Base-by-base conservation (phyloP, 2,888 invertebrate genomes). In the Meiosimyza decipiens region DNA sequence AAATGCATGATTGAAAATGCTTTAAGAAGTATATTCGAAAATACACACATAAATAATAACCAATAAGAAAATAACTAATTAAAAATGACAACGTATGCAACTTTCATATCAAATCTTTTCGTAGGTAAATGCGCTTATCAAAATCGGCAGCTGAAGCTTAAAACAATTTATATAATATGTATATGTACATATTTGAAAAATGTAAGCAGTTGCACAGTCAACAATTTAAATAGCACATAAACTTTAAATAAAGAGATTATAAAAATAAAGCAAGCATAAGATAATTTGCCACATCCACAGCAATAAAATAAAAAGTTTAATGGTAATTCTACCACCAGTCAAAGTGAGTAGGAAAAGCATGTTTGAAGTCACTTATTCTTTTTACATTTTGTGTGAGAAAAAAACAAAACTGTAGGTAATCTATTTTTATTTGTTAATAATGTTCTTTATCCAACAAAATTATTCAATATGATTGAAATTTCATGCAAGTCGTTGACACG, bases 401-500 rank as follows among this genome's bases (percentile, higher is more conserved):
- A 62, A 28, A 28, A 62, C 28, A 18, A 40, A 62, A 22, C 15
- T 28, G 28, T 60, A 18, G 9, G 40, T 40, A 40, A 40, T 7
- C 40, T 40, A 40, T 40, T 9, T 40, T 40, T 40, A 40, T 40
- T 40, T 40, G 40, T 40, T 40, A 40, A 7, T 40, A 40, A 40
- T 9, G 40, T 40, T 40, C 40, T 40, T 40, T 40, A 40, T 40
- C 40, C 40, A 9, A 40, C 40, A 40, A 9, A 40, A 40, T 9
- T 40, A 40, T 40, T 40, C 40, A 40, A 40, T 40, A 40, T 40
- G 40, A 40, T 9, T 40, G 9, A 40, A 40, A 68, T 68, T 68
- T 40, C 49, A 68, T 59, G 59, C 68, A 54, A 70, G 70, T 70
- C 63, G 70, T 70, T 70, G 62, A 63, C 70, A 63, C 70, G 70